Base-by-base conservation (phyloP, 2,888 invertebrate species). In the Zonitis immaculata region DNA sequence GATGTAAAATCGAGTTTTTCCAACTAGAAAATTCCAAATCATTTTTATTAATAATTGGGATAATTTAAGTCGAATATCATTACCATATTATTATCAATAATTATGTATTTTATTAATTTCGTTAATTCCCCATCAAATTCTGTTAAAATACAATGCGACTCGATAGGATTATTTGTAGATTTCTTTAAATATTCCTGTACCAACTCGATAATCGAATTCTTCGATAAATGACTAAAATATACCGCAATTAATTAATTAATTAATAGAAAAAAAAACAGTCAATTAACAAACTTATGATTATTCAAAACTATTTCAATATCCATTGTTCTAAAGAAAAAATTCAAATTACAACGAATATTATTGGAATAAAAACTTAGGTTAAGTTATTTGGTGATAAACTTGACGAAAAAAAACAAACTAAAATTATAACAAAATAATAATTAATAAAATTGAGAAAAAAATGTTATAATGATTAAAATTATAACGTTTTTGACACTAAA, bases 221-320 rank as follows among this genome's bases (percentile, higher is more conserved):
- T 61, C 0, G 57, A 57, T 28, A 47, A 25, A 18, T 35, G 44
- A 39, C 54, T 54, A 25, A n/a, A 54, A 54, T 6, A 3, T 9
- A 1, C 8, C 11, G 3, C n/a, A 8, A n/a, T 49, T n/a, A 22
- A 18, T 11, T 5, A 1, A n/a, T 20, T 0, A 49, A 28, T 28
- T 28, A 6, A 4, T 8, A n/a, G 2, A 20, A 44, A 30, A n/a
- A n/a, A n/a, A n/a, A n/a, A n/a, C n/a, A n/a, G n/a, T n/a, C n/a
- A n/a, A n/a, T n/a, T 27, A 20, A 49, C 43, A n/a, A 6, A 69
- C 69, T 64, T 68, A 39, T 64, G 57, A 28, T 54, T 52, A 22
- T 67, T 66, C 51, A 70, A 59, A 47, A 70, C 57, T 26, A 72
- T 57, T 63, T 72, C 72, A 42, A 70, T 50, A 50, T 64, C 53